Percentiles rank a stretch among this genome's conserved stretches.
Evolutionary conservation across 1,140 invertebrate genomes (phyloP).

Genomic region (Sipha flava): DNA sequence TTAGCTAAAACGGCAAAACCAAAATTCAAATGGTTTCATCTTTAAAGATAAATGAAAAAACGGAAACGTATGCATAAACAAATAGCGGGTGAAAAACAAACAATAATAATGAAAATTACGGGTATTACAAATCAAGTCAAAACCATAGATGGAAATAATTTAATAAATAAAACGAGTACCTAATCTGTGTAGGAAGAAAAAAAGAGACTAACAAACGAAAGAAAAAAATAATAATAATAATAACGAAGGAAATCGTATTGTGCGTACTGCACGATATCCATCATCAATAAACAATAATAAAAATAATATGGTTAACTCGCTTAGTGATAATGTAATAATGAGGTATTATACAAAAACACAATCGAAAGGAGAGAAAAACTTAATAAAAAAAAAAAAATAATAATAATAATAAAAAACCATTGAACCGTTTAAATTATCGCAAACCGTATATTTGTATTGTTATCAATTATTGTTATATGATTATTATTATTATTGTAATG

Average conservation of each 20-base stretch:
- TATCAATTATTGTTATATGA: neutral
- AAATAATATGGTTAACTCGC: neutral
- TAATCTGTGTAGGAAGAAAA: neutral
- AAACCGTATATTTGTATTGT: neutral
- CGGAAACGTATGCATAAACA: neutral
- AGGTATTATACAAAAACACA: neutral
- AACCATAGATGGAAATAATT: neutral
- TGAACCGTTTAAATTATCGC: neutral
- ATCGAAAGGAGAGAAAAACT: neutral
- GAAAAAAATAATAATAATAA: neutral
- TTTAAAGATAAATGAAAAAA: neutral
- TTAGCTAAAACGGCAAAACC: neutral
- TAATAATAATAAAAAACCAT: neutral
- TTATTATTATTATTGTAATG: neutral
- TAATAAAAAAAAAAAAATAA: neutral
- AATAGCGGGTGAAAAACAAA: neutral
- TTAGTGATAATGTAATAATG: neutral
- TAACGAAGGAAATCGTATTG: neutral
- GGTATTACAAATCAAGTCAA: neutral
- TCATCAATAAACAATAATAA: neutral
- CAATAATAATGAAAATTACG: neutral
- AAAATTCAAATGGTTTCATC: neutral
- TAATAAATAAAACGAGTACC: neutral
- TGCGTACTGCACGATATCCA: no score
- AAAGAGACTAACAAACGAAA: neutral